Evolutionary conservation across 2,113 vertebrate species (phyloP).

Genomic region (Nyctereutes procyonoides): DNA sequence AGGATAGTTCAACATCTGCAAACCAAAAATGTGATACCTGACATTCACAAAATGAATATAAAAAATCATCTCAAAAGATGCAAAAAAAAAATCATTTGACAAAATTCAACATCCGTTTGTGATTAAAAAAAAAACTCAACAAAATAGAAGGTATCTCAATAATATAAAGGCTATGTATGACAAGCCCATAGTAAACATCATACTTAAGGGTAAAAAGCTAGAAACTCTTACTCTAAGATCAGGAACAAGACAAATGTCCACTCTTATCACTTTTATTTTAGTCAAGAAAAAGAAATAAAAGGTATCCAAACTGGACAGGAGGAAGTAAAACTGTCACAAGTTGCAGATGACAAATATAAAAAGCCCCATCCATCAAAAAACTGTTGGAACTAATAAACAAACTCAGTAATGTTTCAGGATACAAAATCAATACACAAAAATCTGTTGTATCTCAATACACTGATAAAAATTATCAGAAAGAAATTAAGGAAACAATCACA

Average conservation of each 20-base stretch:
- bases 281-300: not conserved
- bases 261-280: not conserved
- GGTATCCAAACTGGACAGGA: not conserved
- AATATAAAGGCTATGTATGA: not conserved
- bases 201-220: not conserved
- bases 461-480: not conserved
- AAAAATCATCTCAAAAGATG: not conserved
- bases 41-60: not conserved
- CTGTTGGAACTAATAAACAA: not conserved
- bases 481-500: not conserved
- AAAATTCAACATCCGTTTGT: not conserved
- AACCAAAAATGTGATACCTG: not conserved
- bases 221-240: not conserved
- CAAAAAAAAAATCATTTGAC: not conserved
- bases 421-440: not conserved
- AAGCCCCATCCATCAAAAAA: not conserved
- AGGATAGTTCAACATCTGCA: not conserved
- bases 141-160: not conserved
- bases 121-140: not conserved
- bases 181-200: not conserved
- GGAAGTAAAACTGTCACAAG: not conserved
- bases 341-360: not conserved
- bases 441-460: not conserved
- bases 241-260: not conserved
- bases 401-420: not conserved